phyloP scores from a whole-genome alignment of 1,140 invertebrate genomes.

The Tribolium castaneum region DNA sequence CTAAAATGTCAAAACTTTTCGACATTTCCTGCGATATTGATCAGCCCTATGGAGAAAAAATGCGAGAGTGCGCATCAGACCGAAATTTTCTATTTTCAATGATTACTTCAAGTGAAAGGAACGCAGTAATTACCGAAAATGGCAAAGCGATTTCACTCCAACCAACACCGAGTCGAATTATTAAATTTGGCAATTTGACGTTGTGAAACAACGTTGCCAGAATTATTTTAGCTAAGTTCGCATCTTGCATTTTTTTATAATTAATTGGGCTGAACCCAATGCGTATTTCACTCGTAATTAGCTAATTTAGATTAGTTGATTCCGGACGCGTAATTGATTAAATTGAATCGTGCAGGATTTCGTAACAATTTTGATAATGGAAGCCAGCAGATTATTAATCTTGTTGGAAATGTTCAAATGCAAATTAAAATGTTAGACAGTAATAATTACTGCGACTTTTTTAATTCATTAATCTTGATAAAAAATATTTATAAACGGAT shows the following conservation, averaged over 20 bases:
- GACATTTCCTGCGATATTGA: not conserved
- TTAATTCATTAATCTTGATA: too few relatives aligned
- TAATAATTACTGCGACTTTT: too few relatives aligned
- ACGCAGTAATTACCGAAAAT: slow-evolving; percentile 15
- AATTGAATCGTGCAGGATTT: not conserved
- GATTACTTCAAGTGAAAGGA: slow-evolving; percentile 22
- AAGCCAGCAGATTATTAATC: not conserved
- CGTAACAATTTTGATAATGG: not conserved
- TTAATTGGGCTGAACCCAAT: not conserved
- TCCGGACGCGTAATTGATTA: not conserved
- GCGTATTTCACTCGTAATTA: not conserved
- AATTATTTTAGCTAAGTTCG: not conserved
- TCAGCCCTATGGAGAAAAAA: not conserved
- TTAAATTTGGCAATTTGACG: not conserved
- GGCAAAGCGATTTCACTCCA: not conserved
- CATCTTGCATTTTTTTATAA: not conserved
- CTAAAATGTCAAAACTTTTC: not conserved
- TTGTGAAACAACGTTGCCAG: not conserved
- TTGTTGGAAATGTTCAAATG: too few relatives aligned
- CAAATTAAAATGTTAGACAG: too few relatives aligned
- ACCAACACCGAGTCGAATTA: not conserved
- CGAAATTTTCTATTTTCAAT: slow-evolving; percentile 7
- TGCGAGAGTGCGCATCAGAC: not conserved
- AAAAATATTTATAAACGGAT: too few relatives aligned
- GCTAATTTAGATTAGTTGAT: not conserved